Conservation (phyloP, 2,113 vertebrate species). For the Prionailurus bengalensis region DNA sequence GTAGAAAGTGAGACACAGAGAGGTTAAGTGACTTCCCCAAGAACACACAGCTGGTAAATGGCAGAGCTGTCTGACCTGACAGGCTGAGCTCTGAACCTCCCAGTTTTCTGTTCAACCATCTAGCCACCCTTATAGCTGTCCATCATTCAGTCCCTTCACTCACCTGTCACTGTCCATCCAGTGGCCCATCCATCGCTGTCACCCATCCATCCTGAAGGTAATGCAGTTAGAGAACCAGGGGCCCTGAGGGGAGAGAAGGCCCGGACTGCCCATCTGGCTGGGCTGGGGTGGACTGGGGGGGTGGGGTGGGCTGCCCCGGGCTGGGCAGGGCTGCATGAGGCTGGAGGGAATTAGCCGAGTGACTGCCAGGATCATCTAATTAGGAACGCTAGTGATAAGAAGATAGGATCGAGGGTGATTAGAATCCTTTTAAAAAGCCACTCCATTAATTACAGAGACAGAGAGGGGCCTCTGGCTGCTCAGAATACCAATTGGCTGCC, state of each 20-base stretch:
- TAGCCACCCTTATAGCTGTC: neutral
- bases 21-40: neutral
- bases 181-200: conserved; percentile 52
- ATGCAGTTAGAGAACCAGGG: conserved; percentile 76
- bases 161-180: conserved; percentile 39
- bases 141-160: neutral
- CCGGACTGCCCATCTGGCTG: conserved; percentile 75
- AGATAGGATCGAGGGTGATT: conserved; percentile 93
- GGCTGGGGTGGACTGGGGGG: accelerated
- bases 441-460: conserved; percentile 94
- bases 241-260: conserved; percentile 47
- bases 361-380: conserved; percentile 92
- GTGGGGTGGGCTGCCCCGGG: conserved; percentile 22
- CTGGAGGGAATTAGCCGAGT: conserved; percentile 89
- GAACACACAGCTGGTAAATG: neutral
- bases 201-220: conserved; percentile 77
- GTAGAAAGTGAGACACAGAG: neutral
- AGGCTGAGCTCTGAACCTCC: neutral
- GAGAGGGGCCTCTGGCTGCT: conserved; percentile 90
- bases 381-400: conserved; percentile 92
- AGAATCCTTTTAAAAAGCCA: conserved; percentile 94
- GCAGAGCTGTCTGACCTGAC: too few relatives aligned
- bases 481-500: conserved; percentile 89
- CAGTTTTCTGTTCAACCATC: neutral
- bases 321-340: neutral